These are phyloP conservation scores for Piscicola geometra DNA, from an alignment of 2,888 invertebrate genomes.

Conservation along the genomic window DNA sequence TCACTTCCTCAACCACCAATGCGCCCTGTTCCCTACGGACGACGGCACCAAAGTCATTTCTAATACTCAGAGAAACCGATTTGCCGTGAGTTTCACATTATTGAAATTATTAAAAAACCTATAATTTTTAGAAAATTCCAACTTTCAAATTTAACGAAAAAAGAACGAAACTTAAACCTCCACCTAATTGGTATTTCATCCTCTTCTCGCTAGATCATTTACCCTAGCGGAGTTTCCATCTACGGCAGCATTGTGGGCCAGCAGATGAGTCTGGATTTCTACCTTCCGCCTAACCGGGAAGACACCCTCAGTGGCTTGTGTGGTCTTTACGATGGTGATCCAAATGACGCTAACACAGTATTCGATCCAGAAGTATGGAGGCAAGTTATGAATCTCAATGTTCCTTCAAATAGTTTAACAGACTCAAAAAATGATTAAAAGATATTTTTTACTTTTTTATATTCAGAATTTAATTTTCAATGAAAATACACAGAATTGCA, in stretches of 20 bases:
- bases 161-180: neutral
- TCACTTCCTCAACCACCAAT: constrained; percentile 5
- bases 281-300: constrained; percentile 1
- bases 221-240: constrained; percentile 21
- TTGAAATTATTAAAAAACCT: neutral
- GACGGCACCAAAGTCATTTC: constrained; percentile 18
- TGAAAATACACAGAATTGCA: constrained; percentile 20
- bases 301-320: constrained; percentile 12
- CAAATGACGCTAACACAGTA: neutral
- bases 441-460: no score
- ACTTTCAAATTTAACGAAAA: no score
- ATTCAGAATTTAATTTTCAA: no score
- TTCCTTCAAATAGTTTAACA: no score
- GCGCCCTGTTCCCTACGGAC: constrained; percentile 16
- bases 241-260: constrained; percentile 32
- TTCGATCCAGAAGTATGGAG: constrained; percentile 25
- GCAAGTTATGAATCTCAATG: no score
- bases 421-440: no score
- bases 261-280: constrained; percentile 28
- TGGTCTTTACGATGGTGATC: constrained; percentile 12
- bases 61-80: constrained; percentile 21
- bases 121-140: neutral
- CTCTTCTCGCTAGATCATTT: constrained; percentile 21
- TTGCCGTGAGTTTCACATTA: constrained; percentile 18
- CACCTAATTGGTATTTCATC: neutral